Base-by-base conservation (phyloP, 2,797 vertebrate species). In the Sebastes paucispinis region DNA sequence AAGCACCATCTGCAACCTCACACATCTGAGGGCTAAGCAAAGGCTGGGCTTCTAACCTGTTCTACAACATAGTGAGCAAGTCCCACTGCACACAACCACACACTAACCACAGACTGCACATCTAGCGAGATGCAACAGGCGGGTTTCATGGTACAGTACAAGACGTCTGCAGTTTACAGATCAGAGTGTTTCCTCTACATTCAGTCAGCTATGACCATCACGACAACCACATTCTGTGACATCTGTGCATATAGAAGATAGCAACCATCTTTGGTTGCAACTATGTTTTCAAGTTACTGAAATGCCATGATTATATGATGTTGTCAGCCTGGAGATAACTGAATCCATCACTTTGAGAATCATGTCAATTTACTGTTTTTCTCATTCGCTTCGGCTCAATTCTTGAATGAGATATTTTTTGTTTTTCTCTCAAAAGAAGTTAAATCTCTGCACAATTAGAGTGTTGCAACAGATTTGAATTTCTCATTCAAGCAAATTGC, bases 31-130 rank as follows among this genome's bases (percentile, higher is more conserved):
- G 10, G 34, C 32, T 24, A 2, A 67, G 50, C 5, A 0, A 47
- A 47, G 24, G 69, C 52, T 39, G 52, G 43, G 55, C 58, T 47
- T 29, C 25, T 69, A 92, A 94, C 93, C 88, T 57, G 91, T 88
- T 92, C 74, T 62, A 82, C 91, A 79, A 70, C 88, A 93, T 90
- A 80, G 77, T 58, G 27, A 85, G 79, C 73, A 39, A 70, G 85
- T 75, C 75, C n/a, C 24, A 9, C 47, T 73, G 81, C 84, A 75
- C 27, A 60, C 58, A 29, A 64, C 63, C 87, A 77, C 5, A 50
- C 5, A 50, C 8, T 20, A 64, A 80, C 84, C 86, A 59, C 83
- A 76, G 10, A 4, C 68, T 66, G 81, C 72, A 58, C 68, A 57
- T 32, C 25, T 8, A 68, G 66, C 14, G 0, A 43, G 10, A 54